A percentile compares a stretch with the other conserved stretches of the same genome.
phyloP scores from a whole-genome alignment of 2,888 invertebrate species.

The Plebejus anna region DNA sequence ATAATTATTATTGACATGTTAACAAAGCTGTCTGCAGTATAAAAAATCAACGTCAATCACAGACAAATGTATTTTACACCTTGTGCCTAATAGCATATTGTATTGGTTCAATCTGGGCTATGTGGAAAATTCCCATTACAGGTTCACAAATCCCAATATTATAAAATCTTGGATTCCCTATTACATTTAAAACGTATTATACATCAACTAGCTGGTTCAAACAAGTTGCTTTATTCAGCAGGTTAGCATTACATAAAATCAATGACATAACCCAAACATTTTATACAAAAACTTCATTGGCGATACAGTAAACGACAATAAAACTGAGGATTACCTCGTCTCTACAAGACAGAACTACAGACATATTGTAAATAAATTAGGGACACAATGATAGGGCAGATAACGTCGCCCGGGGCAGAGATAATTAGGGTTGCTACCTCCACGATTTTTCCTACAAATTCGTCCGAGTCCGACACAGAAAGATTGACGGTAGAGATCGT shows the following conservation, averaged over 20 bases:
- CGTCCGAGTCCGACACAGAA: neutral
- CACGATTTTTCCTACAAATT: neutral
- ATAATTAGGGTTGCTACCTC: neutral
- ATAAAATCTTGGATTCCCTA: neutral
- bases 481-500: neutral
- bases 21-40: no score
- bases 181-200: neutral
- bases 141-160: neutral
- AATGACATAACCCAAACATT: conserved; percentile 2
- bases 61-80: no score
- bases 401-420: neutral
- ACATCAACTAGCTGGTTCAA: neutral
- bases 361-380: neutral
- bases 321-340: neutral
- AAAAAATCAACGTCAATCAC: no score
- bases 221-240: neutral
- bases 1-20: no score
- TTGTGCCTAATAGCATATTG: no score
- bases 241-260: neutral
- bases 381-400: neutral
- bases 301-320: neutral
- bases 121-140: no score
- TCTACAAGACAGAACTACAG: neutral
- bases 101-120: no score
- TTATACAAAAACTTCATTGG: neutral